Evolutionary conservation across 2,113 vertebrate genomes (phyloP), one percentile per base, ranked within the genome.

Genomic region (Rhabdomys dilectus): DNA sequence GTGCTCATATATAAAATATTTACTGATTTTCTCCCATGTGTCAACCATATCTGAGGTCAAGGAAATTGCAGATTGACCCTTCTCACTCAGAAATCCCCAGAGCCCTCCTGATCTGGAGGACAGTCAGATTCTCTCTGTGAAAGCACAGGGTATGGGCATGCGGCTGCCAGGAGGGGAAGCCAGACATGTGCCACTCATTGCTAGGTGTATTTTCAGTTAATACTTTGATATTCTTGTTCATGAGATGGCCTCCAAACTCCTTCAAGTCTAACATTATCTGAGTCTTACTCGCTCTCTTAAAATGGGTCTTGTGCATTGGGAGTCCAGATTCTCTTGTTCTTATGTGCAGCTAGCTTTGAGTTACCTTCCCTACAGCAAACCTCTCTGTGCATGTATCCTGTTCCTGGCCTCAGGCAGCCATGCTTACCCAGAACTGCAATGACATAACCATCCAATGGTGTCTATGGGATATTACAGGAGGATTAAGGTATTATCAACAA

Each of bases 401-500:
- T 93, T 31, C 92, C 96, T 95, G 93, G 96, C 96, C 96, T 92
- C 92, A 87, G 93, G 95, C 97, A 97, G 97, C 97, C 97, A 53
- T 51, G 96, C 98, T 98, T 94, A 88, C 84, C 92, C 95, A 96
- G 98, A 64, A 91, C 73, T 22, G 91, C 92, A 96, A 98, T 98
- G 98, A 98, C 96, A 97, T 98, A 98, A 99, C 97, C 85, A 16
- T 94, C 94, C 36, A 78, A 96, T 68, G 98, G 95, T 94, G 98
- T 98, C 98, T 96, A 93, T 51, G 3, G 95, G 96, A 98, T 98
- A 98, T 98, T 98, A 98, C 87, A 97, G 96, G 56, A 97, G 97
- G 98, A 99, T 99, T 98, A 98, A 97, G 91, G 97, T 98, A 98
- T 98, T 99, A 98, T 98, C 98, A 99, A 98, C 98, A 98, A 98